Conservation (phyloP, 1,140 invertebrate genomes). For the Sycophaga agraensis region DNA sequence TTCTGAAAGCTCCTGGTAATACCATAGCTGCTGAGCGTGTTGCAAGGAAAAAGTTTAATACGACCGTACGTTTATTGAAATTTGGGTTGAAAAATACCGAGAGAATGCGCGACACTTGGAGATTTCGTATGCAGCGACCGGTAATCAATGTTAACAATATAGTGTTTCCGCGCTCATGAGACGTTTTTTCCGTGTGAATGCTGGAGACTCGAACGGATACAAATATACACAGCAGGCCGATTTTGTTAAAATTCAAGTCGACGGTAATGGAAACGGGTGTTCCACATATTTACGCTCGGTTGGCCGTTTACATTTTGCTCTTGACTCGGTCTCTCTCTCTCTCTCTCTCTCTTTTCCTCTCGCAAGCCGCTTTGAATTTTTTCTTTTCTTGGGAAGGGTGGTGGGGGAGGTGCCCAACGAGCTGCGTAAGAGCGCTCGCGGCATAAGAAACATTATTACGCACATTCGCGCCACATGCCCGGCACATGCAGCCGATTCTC, state of each 20-base stretch:
- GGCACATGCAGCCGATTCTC: conserved; percentile 11
- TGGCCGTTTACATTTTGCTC: conserved; percentile 7
- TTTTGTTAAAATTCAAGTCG: conserved; percentile 1
- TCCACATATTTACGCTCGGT: conserved; percentile 20
- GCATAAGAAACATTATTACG: conserved; percentile 18
- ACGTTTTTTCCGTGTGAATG: background rate
- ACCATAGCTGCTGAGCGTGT: too few relatives aligned
- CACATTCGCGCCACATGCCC: conserved; percentile 23
- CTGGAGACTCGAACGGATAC: background rate
- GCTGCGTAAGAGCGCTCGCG: conserved; percentile 5
- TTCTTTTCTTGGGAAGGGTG: too few relatives aligned
- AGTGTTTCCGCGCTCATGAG: too few relatives aligned
- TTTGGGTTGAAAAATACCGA: too few relatives aligned
- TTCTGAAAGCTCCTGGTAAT: too few relatives aligned
- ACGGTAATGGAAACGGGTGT: background rate
- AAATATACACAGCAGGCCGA: too few relatives aligned
- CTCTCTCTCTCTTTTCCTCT: background rate
- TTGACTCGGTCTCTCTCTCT: background rate
- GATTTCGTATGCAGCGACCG: too few relatives aligned
- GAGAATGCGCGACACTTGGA: too few relatives aligned
- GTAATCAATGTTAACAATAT: too few relatives aligned
- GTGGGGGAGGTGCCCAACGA: background rate
- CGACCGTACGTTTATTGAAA: too few relatives aligned
- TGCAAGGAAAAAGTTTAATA: too few relatives aligned
- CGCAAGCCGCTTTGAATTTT: background rate